A percentile compares a stretch with the other conserved stretches of the same genome.
phyloP scores from a whole-genome alignment of 1,140 invertebrate genomes.

The Papilio polytes region DNA sequence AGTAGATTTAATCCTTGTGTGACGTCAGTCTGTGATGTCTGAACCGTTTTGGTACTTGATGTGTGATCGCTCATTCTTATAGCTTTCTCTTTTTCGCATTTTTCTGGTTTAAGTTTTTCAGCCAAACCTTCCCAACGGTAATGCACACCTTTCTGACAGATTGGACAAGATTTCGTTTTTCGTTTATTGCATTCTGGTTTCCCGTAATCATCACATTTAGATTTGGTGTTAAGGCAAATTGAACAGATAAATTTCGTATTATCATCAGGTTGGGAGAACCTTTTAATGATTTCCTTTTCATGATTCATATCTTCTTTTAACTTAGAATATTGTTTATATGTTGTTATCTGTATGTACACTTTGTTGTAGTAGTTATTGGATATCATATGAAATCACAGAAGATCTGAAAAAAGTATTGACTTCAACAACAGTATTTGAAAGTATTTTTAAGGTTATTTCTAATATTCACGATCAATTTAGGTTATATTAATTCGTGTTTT shows the following conservation, averaged over 20 bases:
- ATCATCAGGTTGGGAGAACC: conserved; percentile 38
- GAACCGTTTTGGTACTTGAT: conserved; percentile 49
- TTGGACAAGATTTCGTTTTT: conserved; percentile 56
- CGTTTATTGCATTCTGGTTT: conserved; percentile 46
- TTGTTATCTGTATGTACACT: conserved; percentile 63
- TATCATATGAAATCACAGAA: conserved; percentile 56
- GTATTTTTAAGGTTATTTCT: not conserved
- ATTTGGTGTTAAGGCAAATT: conserved; percentile 61
- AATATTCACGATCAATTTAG: not conserved
- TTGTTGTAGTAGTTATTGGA: conserved; percentile 50
- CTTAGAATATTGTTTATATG: conserved; percentile 47
- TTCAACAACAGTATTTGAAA: not conserved
- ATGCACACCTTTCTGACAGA: conserved; percentile 50
- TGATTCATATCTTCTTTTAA: conserved; percentile 51
- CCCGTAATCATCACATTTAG: conserved; percentile 42
- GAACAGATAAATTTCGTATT: conserved; percentile 64
- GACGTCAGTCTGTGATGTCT: conserved; percentile 59
- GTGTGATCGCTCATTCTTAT: conserved; percentile 1
- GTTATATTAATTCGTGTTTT: not conserved
- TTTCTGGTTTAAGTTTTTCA: conserved; percentile 1
- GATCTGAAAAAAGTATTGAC: conserved; percentile 44
- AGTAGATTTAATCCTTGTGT: conserved; percentile 63
- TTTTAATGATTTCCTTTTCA: conserved; percentile 43
- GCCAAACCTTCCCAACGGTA: conserved; percentile 21
- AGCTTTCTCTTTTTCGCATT: conserved; percentile 29